Conservation (phyloP, 1,140 invertebrate species). For the Drosophila trapezifrons region DNA sequence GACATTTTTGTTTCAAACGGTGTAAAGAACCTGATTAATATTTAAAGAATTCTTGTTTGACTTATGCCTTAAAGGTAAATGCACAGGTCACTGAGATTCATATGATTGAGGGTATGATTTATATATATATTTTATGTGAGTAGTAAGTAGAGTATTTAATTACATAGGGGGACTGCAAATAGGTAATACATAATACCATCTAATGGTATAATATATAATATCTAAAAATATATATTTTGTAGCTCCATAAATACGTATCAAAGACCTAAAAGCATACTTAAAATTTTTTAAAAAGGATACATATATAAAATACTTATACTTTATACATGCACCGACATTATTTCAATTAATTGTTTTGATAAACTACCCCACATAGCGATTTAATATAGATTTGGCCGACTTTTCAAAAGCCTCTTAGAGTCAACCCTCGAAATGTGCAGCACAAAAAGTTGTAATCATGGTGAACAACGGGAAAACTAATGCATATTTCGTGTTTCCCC, state of each 20-base stretch:
- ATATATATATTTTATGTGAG: too few relatives aligned
- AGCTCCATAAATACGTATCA: too few relatives aligned
- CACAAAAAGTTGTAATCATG: constrained; percentile 66
- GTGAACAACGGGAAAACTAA: constrained; percentile 68
- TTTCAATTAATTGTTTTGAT: constrained; percentile 5
- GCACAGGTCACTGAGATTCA: not conserved
- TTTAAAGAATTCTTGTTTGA: not conserved
- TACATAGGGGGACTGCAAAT: too few relatives aligned
- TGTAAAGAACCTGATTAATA: not conserved
- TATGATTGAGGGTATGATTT: too few relatives aligned
- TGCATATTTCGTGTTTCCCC: constrained; percentile 71
- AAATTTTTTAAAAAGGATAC: not conserved
- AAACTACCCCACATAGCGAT: constrained; percentile 10
- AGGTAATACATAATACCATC: too few relatives aligned
- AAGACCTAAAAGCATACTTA: too few relatives aligned
- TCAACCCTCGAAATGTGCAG: constrained; percentile 36
- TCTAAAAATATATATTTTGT: too few relatives aligned
- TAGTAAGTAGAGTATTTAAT: too few relatives aligned
- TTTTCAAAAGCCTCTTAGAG: constrained; percentile 37
- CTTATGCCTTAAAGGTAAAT: too few relatives aligned
- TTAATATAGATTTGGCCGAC: constrained; percentile 24
- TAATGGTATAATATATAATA: too few relatives aligned
- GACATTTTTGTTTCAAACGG: not conserved
- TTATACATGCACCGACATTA: too few relatives aligned
- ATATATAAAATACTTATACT: not conserved